Base-by-base conservation (phyloP, 2,113 vertebrate genomes). In the Nothobranchius furzeri region DNA sequence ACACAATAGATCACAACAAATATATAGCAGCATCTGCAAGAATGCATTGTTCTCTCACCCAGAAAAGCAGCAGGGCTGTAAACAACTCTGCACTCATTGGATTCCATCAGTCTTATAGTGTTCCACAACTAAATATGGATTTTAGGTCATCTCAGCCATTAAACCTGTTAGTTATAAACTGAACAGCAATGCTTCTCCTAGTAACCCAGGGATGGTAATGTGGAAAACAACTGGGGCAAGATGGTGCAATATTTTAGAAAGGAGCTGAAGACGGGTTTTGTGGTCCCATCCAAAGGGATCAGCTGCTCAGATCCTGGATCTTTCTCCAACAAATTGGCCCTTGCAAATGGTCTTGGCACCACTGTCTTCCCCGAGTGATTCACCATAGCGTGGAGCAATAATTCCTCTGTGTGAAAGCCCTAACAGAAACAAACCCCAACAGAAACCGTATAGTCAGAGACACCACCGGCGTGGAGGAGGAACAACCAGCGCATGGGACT, bases 281-380 rank as follows among this genome's bases (percentile, higher is more conserved):
- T 69, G 59, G 40, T 78, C 64, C 68, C 82, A 68, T 85, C 78
- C 75, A 61, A 64, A 61, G 66, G 70, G 77, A 87, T 90, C 85
- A 85, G 79, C 75, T 60, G 84, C 70, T 77, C 75, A 67, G 68
- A 85, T 58, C 58, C 75, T 14, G 57, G 62, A 84, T 87, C 71
- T 82, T 78, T 75, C 73, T 75, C 30, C 71, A 59, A 68, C 51
- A 87, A 86, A 85, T 85, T 89, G 81, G 76, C 76, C 81, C 75
- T 73, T 64, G 82, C 64, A 82, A 70, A 75, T 86, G 78, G 76
- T 82, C 60, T 72, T 60, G 62, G 76, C 72, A 75, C 61, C 59
- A 14, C 55, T 74, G 75, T 74, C 71, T 58, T 75, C 24, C 59
- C 53, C 51, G 63, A 59, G 46, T 55, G 75, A 68, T 57, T 30